Conservation (phyloP, 1,140 invertebrate species). For the Drosophila bocqueti region DNA sequence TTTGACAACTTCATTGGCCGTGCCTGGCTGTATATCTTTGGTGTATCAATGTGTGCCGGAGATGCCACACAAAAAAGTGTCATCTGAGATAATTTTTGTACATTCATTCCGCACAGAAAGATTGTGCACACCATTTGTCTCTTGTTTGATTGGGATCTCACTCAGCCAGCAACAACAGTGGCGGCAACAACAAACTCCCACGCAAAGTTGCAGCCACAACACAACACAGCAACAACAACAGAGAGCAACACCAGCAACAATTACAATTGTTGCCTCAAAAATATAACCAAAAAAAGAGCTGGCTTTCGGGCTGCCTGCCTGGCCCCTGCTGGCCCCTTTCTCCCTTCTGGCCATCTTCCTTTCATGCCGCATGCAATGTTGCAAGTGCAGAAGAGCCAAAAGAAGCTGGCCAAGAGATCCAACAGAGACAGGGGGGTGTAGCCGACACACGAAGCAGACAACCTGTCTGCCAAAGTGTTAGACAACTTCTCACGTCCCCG, state of each 20-base stretch:
- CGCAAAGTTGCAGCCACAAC: slow-evolving; percentile 68
- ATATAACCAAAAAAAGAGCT: slow-evolving; percentile 52
- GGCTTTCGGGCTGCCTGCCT: slow-evolving; percentile 6
- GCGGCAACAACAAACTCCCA: slow-evolving; percentile 69
- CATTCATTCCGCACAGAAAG: slow-evolving; percentile 69
- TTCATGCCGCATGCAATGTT: slow-evolving; percentile 57
- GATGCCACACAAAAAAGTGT: slow-evolving; percentile 59
- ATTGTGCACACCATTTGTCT: slow-evolving; percentile 84
- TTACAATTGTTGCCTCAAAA: slow-evolving; percentile 61
- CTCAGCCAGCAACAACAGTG: slow-evolving; percentile 42
- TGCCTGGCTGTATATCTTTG: slow-evolving; percentile 25
- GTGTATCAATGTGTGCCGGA: slow-evolving; percentile 31
- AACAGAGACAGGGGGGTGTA: not conserved
- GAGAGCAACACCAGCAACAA: slow-evolving; percentile 58
- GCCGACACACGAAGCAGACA: slow-evolving; percentile 57
- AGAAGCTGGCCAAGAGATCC: slow-evolving; percentile 28
- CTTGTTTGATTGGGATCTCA: slow-evolving; percentile 74
- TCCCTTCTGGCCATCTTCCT: slow-evolving; percentile 43
- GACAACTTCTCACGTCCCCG: slow-evolving; percentile 78
- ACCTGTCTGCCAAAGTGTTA: slow-evolving; percentile 79
- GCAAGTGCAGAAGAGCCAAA: slow-evolving; percentile 63
- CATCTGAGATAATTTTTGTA: slow-evolving; percentile 72
- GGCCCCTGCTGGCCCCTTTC: slow-evolving; percentile 29
- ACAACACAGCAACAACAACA: slow-evolving; percentile 34
- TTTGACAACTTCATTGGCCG: slow-evolving; percentile 71